Base-by-base conservation (phyloP, 2,888 invertebrate genomes). In the Oscheius sp. region DNA sequence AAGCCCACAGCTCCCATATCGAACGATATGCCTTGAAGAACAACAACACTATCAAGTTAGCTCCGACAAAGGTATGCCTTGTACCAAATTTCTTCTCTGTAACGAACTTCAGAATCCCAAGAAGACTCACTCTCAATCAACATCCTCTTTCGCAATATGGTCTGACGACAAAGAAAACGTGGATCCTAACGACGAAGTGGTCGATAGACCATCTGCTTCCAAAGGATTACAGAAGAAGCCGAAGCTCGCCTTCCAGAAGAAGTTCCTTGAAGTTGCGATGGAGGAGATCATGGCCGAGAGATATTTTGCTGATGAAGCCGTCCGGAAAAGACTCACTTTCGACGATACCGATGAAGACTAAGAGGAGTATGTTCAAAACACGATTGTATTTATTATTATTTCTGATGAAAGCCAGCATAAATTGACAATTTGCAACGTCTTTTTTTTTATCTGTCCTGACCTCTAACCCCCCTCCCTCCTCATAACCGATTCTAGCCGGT, bases 1-100 rank as follows among this genome's bases (percentile, higher is more conserved):
- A 71, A 51, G 74, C 76, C 13, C 80, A 80, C 50, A 80, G 68
- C n/a, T 53, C 55, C 10, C 53, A 68, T 55, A 53, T 82, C n/a
- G 82, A 82, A 21, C 37, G 70, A 33, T 70, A 59, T 33, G 59
- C 70, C 29, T 35, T 70, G 29, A 59, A 58, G 32, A 58, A 59
- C 10, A 60, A 70, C n/a, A 70, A 70, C 42, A 5, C 50, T 11
- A 50, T 50, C 37, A 70, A 70, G 33, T n/a, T 70, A 2, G 35
- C 53, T 10, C 55, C 53, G 10, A 59, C 10, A n/a, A 47, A 10
- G 57, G 70, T 70, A 11, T 37, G 33, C 9, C n/a, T 29, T 70
- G 37, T 37, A 13, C 53, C 50, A 42, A 42, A 3, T 3, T 53
- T 37, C n/a, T 66, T 11, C 35, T 32, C 9, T 9, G 9, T 59